Evolutionary conservation across 2,113 vertebrate species (phyloP).

Genomic region (Eurystomus gularis): DNA sequence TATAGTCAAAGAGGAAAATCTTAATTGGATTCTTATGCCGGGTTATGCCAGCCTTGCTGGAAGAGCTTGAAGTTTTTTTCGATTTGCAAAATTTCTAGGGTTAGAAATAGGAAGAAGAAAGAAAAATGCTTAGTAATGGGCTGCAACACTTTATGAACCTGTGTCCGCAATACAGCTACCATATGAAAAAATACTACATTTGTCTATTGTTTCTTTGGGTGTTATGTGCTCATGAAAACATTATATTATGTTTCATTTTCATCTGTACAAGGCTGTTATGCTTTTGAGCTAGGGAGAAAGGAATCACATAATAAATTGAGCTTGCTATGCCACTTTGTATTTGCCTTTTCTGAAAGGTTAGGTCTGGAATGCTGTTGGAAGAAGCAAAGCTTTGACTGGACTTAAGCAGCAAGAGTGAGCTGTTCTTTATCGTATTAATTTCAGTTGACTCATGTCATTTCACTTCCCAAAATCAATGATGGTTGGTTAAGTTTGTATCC

Average conservation of each 20-base stretch:
- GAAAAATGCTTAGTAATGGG: neutral
- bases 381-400: neutral
- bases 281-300: neutral
- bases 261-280: neutral
- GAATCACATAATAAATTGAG: neutral
- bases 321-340: neutral
- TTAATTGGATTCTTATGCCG: neutral
- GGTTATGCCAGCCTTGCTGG: neutral
- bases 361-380: neutral
- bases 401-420: neutral
- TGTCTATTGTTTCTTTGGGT: neutral
- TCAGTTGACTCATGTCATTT: conserved; percentile 1
- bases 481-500: conserved; percentile 16
- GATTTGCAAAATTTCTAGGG: neutral
- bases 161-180: neutral
- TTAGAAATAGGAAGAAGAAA: neutral
- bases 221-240: neutral
- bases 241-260: neutral
- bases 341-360: neutral
- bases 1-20: neutral
- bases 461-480: neutral
- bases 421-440: conserved; percentile 35
- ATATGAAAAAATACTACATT: neutral
- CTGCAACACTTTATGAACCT: neutral
- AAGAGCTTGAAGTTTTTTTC: neutral